Evolutionary conservation across 2,113 vertebrate genomes (phyloP), one percentile per base, ranked within the genome.

Genomic region (Ophiodon elongatus): DNA sequence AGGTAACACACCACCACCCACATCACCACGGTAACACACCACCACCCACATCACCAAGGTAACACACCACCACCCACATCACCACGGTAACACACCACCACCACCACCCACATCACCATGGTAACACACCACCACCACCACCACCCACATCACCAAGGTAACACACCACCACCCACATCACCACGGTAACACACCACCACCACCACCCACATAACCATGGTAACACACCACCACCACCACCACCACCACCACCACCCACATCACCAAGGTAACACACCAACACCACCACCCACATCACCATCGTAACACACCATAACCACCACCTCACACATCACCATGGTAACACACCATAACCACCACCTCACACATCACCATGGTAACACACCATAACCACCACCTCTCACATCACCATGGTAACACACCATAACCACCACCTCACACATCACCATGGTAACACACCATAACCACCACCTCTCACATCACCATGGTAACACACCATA

Each of bases 251-350:
- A 98, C 97, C 89, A 98, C 96, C 71, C n/a, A n/a, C n/a, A n/a
- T n/a, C n/a, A n/a, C n/a, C n/a, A n/a, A n/a, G n/a, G n/a, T n/a
- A n/a, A n/a, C n/a, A n/a, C n/a, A n/a, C n/a, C n/a, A n/a, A n/a
- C n/a, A 98, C 97, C 81, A 98, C 97, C 74, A 98, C 97, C 17
- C 97, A 98, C 86, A 97, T 99, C 95, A 98, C 97, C 90, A 99
- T 97, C 96, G 97, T 92, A 79, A 75, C 68, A 41, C 45, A 39
- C 62, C n/a, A n/a, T n/a, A n/a, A n/a, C n/a, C n/a, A n/a, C n/a
- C n/a, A n/a, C n/a, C n/a, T n/a, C n/a, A n/a, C n/a, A n/a, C 33
- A 39, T 33, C 52, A 59, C 56, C 56, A 29, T 27, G 56, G 25
- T 59, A 59, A 59, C 57, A 29, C 57, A 59, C n/a, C n/a, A n/a